These are phyloP conservation scores for Tribolium freemani DNA, from an alignment of 2,888 invertebrate genomes.

Conservation along the genomic window DNA sequence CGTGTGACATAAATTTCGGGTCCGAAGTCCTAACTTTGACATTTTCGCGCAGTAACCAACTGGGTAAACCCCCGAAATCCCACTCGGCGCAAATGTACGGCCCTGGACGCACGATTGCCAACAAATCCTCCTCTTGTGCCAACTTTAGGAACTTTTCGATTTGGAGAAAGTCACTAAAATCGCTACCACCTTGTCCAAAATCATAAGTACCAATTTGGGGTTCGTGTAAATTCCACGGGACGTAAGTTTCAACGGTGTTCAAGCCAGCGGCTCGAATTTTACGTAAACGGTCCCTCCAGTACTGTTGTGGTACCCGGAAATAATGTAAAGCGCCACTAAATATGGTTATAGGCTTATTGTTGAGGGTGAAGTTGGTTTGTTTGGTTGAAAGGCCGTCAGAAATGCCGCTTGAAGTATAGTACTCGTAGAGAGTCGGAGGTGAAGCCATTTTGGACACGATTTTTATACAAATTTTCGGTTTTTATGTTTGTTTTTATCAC, in stretches of 20 bases:
- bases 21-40: slow-evolving; percentile 52
- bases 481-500: no score
- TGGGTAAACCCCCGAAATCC: slow-evolving; percentile 71
- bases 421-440: slow-evolving; percentile 66
- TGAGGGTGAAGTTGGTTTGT: slow-evolving; percentile 64
- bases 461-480: no score
- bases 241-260: slow-evolving; percentile 87
- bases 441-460: not conserved
- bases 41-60: slow-evolving; percentile 61
- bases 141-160: slow-evolving; percentile 51
- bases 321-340: slow-evolving; percentile 81
- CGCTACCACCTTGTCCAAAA: slow-evolving; percentile 75
- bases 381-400: slow-evolving; percentile 57
- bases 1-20: slow-evolving; percentile 65
- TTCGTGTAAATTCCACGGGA: slow-evolving; percentile 93
- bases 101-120: slow-evolving; percentile 87
- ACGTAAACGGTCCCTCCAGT: slow-evolving; percentile 84
- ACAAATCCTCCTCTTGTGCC: slow-evolving; percentile 85
- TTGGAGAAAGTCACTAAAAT: slow-evolving; percentile 68
- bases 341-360: slow-evolving; percentile 66
- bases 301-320: slow-evolving; percentile 82
- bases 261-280: slow-evolving; percentile 88
- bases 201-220: slow-evolving; percentile 78
- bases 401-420: slow-evolving; percentile 67
- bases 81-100: slow-evolving; percentile 95